Percentiles rank a stretch among this genome's conserved stretches.
Conservation (phyloP, 2,888 invertebrate species). For the Diadromus collaris region DNA sequence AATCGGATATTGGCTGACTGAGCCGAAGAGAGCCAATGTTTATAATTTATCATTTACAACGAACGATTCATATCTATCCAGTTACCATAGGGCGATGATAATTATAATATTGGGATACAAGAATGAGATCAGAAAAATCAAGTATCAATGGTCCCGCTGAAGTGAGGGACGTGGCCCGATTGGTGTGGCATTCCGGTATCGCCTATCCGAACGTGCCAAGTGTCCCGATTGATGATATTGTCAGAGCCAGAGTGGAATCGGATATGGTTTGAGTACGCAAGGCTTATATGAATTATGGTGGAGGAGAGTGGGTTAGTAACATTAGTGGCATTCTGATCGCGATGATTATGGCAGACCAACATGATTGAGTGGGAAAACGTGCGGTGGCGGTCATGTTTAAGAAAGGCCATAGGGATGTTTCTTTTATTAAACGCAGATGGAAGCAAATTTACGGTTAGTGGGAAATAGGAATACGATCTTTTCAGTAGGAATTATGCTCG, state of each 20-base stretch:
- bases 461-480: neutral
- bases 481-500: neutral
- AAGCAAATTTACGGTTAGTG: too few relatives aligned
- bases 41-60: constrained; percentile 36
- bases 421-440: too few relatives aligned
- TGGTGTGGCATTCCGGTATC: neutral
- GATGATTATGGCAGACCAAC: neutral
- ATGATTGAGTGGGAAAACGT: neutral
- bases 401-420: neutral
- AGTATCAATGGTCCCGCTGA: neutral
- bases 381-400: neutral
- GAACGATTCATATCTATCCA: constrained; percentile 1
- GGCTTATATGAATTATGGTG: neutral
- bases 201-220: neutral
- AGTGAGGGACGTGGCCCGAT: neutral
- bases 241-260: neutral
- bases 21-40: constrained; percentile 15
- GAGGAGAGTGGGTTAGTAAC: neutral
- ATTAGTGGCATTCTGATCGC: neutral
- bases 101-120: neutral
- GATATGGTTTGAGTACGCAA: neutral
- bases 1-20: constrained; percentile 23
- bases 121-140: neutral
- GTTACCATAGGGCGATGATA: neutral
- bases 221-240: neutral